These are phyloP conservation scores for Bombylius discolor DNA, from an alignment of 2,888 invertebrate species.

Conservation along the genomic window DNA sequence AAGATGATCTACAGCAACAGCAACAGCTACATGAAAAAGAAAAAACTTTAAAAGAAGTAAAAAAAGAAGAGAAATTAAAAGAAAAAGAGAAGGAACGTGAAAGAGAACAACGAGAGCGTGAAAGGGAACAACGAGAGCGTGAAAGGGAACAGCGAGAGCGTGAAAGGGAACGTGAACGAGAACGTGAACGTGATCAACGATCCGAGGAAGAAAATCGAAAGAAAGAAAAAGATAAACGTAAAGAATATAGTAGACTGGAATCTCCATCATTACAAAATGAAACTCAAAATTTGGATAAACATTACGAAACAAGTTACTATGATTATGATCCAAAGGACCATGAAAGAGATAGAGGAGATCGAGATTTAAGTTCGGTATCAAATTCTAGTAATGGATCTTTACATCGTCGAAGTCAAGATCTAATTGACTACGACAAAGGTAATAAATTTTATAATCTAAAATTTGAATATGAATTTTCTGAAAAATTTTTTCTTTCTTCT, in stretches of 20 bases:
- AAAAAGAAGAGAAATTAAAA: conserved; percentile 21
- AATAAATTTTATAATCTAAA: neutral
- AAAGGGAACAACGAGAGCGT: conserved; percentile 19
- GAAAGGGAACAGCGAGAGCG: conserved; percentile 17
- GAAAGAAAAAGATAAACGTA: conserved; percentile 41
- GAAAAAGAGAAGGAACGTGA: conserved; percentile 18
- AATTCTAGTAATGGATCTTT: conserved; percentile 41
- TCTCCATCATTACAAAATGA: conserved; percentile 29
- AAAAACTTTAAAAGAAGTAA: conserved; percentile 26
- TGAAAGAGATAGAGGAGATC: conserved; percentile 47
- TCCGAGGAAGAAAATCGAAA: conserved; percentile 34
- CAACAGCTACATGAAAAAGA: conserved; percentile 19
- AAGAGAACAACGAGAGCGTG: conserved; percentile 21
- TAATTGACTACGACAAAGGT: conserved; percentile 50
- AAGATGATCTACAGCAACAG: conserved; percentile 16
- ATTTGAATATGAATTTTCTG: neutral
- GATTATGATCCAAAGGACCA: conserved; percentile 29
- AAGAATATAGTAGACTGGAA: conserved; percentile 27
- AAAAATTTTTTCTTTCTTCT: neutral
- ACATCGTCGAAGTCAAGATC: conserved; percentile 43
- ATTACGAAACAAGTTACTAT: conserved; percentile 38
- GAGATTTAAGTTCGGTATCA: conserved; percentile 45
- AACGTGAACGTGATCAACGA: conserved; percentile 21
- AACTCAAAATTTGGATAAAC: conserved; percentile 31
- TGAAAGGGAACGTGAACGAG: conserved; percentile 19